A percentile compares a stretch with the other conserved stretches of the same genome.
Evolutionary conservation across 2,888 invertebrate genomes (phyloP).

Genomic region (Drosophila suboccidentalis): DNA sequence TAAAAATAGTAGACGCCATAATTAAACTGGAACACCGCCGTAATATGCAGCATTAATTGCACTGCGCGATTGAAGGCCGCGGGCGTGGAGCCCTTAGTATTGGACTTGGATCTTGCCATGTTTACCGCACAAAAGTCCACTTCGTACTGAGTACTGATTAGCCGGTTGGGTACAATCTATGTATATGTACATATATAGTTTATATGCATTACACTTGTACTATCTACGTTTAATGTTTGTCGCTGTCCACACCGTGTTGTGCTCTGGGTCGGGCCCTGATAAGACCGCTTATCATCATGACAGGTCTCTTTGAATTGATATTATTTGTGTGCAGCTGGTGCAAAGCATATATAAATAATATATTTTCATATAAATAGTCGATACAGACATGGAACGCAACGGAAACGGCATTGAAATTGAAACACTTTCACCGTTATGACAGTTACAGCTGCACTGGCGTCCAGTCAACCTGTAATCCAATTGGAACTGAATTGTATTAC

Average conservation of each 20-base stretch:
- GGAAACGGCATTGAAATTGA: constrained; percentile 7
- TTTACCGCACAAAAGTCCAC: constrained; percentile 50
- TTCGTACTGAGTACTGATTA: constrained; percentile 74
- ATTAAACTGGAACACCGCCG: constrained; percentile 89
- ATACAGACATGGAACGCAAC: neutral
- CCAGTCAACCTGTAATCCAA: constrained; percentile 20
- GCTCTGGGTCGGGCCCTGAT: constrained; percentile 35
- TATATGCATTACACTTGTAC: constrained; percentile 19
- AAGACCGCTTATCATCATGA: constrained; percentile 50
- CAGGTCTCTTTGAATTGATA: constrained; percentile 27
- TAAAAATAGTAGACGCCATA: constrained; percentile 90
- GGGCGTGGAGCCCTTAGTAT: constrained; percentile 67
- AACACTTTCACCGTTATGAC: constrained; percentile 40
- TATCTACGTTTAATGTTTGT: constrained; percentile 1
- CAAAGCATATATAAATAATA: neutral
- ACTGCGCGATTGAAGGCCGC: constrained; percentile 76
- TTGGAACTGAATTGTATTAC: neutral
- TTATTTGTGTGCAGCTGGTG: constrained; percentile 13
- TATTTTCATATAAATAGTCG: neutral
- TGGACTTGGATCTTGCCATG: constrained; percentile 67
- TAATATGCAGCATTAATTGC: constrained; percentile 86
- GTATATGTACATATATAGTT: constrained; percentile 5
- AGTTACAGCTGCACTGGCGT: neutral
- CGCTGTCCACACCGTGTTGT: constrained; percentile 6
- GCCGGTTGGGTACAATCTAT: constrained; percentile 27